These are phyloP conservation scores for Neopelma chrysocephalum DNA, from an alignment of 2,797 vertebrate species.

Conservation along the genomic window DNA sequence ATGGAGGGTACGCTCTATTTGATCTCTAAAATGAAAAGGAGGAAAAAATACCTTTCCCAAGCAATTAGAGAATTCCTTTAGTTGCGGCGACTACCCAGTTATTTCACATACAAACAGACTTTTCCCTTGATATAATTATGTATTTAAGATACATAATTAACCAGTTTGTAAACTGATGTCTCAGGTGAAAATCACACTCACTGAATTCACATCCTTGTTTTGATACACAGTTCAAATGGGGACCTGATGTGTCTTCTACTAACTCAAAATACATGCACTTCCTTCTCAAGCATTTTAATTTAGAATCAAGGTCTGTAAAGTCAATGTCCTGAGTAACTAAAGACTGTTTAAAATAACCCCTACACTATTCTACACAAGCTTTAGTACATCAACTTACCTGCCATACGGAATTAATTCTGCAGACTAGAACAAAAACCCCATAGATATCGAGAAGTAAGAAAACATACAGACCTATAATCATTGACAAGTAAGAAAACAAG, in stretches of 20 bases:
- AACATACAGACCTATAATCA: neutral
- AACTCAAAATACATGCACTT: neutral
- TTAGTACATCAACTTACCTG: neutral
- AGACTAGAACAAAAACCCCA: neutral
- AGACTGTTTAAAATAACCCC: neutral
- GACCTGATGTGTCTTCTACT: neutral
- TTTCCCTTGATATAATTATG: neutral
- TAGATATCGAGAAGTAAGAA: neutral
- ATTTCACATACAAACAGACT: neutral
- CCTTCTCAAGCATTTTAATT: neutral
- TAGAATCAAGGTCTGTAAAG: neutral
- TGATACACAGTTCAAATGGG: neutral
- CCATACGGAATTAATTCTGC: neutral
- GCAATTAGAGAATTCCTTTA: neutral
- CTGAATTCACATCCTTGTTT: neutral
- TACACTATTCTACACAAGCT: neutral
- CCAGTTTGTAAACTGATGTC: slow-evolving; percentile 21
- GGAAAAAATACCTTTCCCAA: neutral
- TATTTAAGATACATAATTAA: slow-evolving; percentile 28
- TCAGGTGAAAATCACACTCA: neutral
- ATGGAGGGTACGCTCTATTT: neutral
- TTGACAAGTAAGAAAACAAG: neutral
- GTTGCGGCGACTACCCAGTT: neutral
- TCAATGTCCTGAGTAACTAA: neutral
- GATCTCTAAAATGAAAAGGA: neutral